Conservation (phyloP, 1,140 invertebrate genomes). For the Cydia amplana region DNA sequence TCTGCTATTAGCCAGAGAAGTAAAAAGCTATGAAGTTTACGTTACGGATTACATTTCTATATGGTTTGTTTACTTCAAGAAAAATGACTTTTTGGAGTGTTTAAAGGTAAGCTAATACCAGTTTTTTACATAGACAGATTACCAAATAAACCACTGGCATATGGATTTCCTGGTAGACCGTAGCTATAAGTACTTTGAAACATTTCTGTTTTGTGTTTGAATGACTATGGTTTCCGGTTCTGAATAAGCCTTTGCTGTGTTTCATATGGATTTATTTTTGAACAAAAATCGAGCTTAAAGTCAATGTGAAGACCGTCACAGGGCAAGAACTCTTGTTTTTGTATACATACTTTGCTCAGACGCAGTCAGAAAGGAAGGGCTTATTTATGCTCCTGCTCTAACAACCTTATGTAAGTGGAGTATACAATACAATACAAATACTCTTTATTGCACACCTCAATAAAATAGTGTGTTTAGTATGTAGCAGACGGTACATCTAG, state of each 20-base stretch:
- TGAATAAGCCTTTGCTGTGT: neutral
- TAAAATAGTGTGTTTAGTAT: too few relatives aligned
- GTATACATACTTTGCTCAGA: too few relatives aligned
- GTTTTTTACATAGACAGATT: neutral
- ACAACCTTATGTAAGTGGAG: too few relatives aligned
- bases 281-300: neutral
- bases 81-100: slow-evolving; percentile 37
- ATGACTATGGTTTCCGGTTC: neutral
- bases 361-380: too few relatives aligned
- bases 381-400: too few relatives aligned
- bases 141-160: neutral
- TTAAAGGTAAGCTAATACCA: slow-evolving; percentile 38
- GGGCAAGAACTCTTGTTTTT: too few relatives aligned
- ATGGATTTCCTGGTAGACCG: neutral
- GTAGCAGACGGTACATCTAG: too few relatives aligned
- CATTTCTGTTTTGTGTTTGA: too few relatives aligned
- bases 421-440: too few relatives aligned
- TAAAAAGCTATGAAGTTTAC: slow-evolving; percentile 40
- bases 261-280: neutral
- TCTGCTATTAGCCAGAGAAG: slow-evolving; percentile 31
- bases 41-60: slow-evolving; percentile 44
- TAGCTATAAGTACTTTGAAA: too few relatives aligned
- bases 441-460: too few relatives aligned
- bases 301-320: neutral
- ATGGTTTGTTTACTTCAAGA: slow-evolving; percentile 38